Conservation (phyloP, 2,888 invertebrate genomes). For the Lomographa bimaculata region DNA sequence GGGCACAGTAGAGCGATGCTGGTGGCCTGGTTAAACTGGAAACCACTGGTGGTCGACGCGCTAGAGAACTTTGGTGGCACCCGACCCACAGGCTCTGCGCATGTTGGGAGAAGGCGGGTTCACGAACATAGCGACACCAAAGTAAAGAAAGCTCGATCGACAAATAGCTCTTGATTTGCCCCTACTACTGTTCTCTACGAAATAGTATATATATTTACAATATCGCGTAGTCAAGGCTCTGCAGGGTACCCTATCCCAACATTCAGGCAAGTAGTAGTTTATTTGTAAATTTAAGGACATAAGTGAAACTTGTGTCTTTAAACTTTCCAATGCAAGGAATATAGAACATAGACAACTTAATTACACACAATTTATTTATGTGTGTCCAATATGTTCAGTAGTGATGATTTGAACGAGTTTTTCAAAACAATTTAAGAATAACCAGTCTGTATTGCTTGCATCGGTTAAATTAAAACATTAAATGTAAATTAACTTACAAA, state of each 20-base stretch:
- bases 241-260: conserved; percentile 99
- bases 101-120: conserved; percentile 81
- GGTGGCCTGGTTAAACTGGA: conserved; percentile 78
- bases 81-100: conserved; percentile 87
- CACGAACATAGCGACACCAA: conserved; percentile 55
- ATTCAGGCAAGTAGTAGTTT: conserved; percentile 91
- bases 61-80: conserved; percentile 86
- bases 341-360: no score
- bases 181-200: conserved; percentile 49
- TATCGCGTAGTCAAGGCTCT: conserved; percentile 73
- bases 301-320: conserved; percentile 55
- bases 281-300: conserved; percentile 55
- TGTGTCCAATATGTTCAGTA: no score
- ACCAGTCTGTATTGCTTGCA: no score
- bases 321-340: conserved; percentile 35
- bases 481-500: no score
- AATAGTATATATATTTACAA: conserved; percentile 32
- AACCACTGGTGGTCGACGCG: conserved; percentile 84
- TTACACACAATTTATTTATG: no score
- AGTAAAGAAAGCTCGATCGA: conserved; percentile 26
- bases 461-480: no score
- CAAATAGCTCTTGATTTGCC: conserved; percentile 42
- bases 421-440: no score
- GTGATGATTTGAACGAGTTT: no score
- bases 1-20: conserved; percentile 86